Conservation (phyloP, 2,113 vertebrate species). For the Chionodraco myersi region DNA sequence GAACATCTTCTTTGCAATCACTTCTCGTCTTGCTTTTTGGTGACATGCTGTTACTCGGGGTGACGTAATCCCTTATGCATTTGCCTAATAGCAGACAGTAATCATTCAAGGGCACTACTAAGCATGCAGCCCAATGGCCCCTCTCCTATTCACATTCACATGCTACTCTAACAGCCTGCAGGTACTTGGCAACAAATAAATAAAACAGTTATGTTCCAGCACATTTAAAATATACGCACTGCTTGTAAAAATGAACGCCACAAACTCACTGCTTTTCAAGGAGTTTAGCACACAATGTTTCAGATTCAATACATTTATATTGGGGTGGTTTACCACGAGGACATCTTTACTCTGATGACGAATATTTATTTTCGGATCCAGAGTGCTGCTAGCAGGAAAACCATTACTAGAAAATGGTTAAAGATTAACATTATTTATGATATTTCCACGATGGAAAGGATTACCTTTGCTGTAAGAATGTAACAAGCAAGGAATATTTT, state of each 20-base stretch:
- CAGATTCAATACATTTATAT: too few species aligned
- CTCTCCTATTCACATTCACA: conserved; percentile 60
- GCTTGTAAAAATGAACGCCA: conserved; percentile 15
- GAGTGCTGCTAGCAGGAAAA: too few species aligned
- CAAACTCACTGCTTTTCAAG: background rate
- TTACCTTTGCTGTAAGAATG: too few species aligned
- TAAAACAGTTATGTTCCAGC: conserved; percentile 28
- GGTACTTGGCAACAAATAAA: conserved; percentile 26
- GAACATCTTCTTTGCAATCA: conserved; percentile 44
- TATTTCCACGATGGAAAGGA: too few species aligned
- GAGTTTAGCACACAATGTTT: too few species aligned
- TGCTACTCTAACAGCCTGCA: conserved; percentile 20
- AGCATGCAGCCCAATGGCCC: conserved; percentile 39
- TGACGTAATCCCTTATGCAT: conserved; percentile 70
- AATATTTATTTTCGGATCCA: too few species aligned
- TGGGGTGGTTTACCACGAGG: too few species aligned
- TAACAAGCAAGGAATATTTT: too few species aligned
- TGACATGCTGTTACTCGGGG: conserved; percentile 60
- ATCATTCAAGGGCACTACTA: conserved; percentile 66
- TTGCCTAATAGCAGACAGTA: conserved; percentile 72
- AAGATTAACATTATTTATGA: too few species aligned
- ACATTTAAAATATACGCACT: conserved; percentile 36
- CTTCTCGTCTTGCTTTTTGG: conserved; percentile 60
- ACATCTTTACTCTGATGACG: too few species aligned
- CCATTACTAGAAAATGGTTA: too few species aligned